Conservation (phyloP, 2,113 vertebrate species). For the Nothoprocta pentlandii region DNA sequence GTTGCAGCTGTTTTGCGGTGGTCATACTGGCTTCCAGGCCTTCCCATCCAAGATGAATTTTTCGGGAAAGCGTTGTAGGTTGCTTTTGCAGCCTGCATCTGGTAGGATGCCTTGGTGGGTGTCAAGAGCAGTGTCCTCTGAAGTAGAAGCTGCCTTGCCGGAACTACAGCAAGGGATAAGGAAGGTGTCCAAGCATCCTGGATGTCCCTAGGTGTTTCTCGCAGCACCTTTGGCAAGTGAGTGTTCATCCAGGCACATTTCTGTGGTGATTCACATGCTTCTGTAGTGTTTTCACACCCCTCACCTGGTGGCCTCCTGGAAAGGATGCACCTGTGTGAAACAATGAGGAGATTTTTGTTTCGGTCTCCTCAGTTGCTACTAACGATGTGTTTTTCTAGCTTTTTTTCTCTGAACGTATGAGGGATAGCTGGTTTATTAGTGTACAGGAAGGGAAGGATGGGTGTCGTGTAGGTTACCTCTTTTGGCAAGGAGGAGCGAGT, state of each 20-base stretch:
- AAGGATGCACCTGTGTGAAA: neutral
- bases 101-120: neutral
- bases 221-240: neutral
- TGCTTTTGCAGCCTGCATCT: neutral
- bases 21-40: neutral
- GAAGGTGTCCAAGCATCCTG: neutral
- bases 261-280: neutral
- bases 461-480: neutral
- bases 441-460: neutral
- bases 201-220: neutral
- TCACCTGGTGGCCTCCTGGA: neutral
- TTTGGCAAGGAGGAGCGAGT: fast-evolving
- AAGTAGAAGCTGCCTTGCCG: no score
- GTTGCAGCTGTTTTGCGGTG: neutral
- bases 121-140: no score
- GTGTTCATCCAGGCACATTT: neutral
- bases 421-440: neutral
- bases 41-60: fast-evolving
- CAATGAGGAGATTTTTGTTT: neutral
- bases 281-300: neutral
- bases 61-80: fast-evolving
- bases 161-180: no score
- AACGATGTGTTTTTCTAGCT: neutral
- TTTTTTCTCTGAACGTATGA: neutral
- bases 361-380: neutral